A percentile compares a stretch with the other conserved stretches of the same genome.
phyloP scores from a whole-genome alignment of 1,140 invertebrate genomes.

The Drosophila bifasciata region DNA sequence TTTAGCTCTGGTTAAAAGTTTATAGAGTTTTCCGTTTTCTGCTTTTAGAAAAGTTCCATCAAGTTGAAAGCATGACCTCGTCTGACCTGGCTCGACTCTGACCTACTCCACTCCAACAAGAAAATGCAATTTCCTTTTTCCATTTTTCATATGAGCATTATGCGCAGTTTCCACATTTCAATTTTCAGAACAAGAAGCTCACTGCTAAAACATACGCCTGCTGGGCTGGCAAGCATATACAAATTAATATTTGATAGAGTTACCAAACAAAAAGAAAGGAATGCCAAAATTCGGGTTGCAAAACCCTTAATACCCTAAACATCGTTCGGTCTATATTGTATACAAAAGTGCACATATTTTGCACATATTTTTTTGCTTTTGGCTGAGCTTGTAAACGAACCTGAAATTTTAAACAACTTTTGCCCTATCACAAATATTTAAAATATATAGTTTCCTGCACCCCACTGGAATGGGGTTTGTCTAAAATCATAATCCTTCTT shows the following conservation, averaged over 20 bases:
- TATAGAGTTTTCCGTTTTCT: constrained; percentile 35
- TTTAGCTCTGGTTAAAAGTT: constrained; percentile 31
- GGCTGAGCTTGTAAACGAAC: too few species aligned
- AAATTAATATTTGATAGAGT: constrained; percentile 79
- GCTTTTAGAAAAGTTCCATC: constrained; percentile 42
- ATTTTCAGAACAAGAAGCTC: constrained; percentile 53
- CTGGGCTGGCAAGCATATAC: constrained; percentile 65
- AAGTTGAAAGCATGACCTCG: constrained; percentile 72
- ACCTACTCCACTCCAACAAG: constrained; percentile 49
- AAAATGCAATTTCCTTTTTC: constrained; percentile 78
- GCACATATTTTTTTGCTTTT: neutral
- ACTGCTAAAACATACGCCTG: constrained; percentile 6
- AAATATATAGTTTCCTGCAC: too few species aligned
- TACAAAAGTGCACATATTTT: constrained; percentile 1
- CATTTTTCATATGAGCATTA: constrained; percentile 80
- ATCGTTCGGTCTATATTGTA: too few species aligned
- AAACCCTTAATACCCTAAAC: too few species aligned
- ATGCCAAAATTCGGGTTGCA: too few species aligned
- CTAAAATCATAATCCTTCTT: too few species aligned
- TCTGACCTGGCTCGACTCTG: constrained; percentile 38
- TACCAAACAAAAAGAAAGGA: constrained; percentile 13
- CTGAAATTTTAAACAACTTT: too few species aligned
- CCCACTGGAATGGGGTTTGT: too few species aligned
- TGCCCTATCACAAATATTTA: too few species aligned
- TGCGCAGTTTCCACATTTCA: constrained; percentile 79